A percentile compares a stretch with the other conserved stretches of the same genome.
These are phyloP conservation scores for Clarias batrachus DNA, from an alignment of 2,113 vertebrate genomes.

Conservation along the genomic window DNA sequence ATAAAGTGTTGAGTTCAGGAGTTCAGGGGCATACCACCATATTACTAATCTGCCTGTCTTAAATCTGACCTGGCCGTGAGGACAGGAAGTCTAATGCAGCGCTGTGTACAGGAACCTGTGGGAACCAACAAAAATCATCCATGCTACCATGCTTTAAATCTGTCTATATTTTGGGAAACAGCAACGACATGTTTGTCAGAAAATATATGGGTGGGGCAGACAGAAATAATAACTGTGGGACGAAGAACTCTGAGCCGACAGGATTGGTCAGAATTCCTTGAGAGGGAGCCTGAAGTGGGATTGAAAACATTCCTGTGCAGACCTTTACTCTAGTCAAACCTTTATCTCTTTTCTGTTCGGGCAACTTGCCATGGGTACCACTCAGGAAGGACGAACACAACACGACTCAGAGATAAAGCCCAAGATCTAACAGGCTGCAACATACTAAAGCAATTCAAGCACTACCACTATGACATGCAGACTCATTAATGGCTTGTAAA, in stretches of 20 bases:
- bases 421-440: background rate
- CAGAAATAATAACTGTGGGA: background rate
- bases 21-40: background rate
- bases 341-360: background rate
- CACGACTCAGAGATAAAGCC: background rate
- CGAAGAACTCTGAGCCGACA: background rate
- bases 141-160: background rate
- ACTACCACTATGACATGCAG: too few species aligned
- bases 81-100: background rate
- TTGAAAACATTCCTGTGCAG: background rate
- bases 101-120: background rate
- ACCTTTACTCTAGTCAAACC: background rate
- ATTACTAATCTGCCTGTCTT: background rate
- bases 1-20: conserved; percentile 18
- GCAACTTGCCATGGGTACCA: background rate
- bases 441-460: too few species aligned
- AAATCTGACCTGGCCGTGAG: background rate
- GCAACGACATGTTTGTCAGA: background rate
- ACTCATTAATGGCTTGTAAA: too few species aligned
- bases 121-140: background rate
- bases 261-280: background rate
- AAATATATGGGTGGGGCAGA: background rate
- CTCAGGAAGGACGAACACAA: background rate
- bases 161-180: background rate
- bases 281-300: background rate